Percentiles rank a stretch among this genome's conserved stretches.
These are phyloP conservation scores for Drosophila pseudotakahashii DNA, from an alignment of 2,888 invertebrate genomes.

Conservation along the genomic window DNA sequence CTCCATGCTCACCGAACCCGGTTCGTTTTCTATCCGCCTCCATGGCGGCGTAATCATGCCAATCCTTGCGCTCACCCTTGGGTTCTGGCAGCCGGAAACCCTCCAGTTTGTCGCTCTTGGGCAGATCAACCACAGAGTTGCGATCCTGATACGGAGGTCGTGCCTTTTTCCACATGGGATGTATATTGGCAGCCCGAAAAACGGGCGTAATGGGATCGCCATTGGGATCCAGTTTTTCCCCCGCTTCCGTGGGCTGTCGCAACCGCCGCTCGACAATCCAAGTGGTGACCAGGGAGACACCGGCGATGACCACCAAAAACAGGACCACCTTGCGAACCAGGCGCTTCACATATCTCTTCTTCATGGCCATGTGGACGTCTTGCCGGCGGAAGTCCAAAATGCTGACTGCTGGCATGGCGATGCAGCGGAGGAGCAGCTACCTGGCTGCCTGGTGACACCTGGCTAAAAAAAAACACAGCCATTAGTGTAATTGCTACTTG, in stretches of 20 bases:
- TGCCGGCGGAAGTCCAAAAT: conserved; percentile 12
- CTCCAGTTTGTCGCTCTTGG: neutral
- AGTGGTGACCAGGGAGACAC: conserved; percentile 64
- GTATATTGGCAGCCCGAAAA: conserved; percentile 48
- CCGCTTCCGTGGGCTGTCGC: neutral
- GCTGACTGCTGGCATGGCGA: conserved; percentile 35
- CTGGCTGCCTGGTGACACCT: conserved; percentile 21
- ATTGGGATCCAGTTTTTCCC: conserved; percentile 65
- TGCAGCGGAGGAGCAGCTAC: conserved; percentile 29
- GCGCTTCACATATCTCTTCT: conserved; percentile 74
- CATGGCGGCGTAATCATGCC: conserved; percentile 90
- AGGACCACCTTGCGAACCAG: conserved; percentile 65
- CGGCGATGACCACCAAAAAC: conserved; percentile 49
- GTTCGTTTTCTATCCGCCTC: conserved; percentile 86
- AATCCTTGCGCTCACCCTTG: conserved; percentile 87
- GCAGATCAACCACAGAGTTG: conserved; percentile 36
- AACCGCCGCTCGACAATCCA: conserved; percentile 69
- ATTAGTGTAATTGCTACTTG: conserved; percentile 42
- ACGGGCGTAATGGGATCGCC: conserved; percentile 72
- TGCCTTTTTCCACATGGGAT: conserved; percentile 60
- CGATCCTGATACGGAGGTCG: conserved; percentile 77
- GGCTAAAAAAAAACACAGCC: conserved; percentile 21
- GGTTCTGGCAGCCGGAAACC: conserved; percentile 68
- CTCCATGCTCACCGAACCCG: conserved; percentile 91
- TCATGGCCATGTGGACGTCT: conserved; percentile 66